Conservation (phyloP, 92 coral and sea anemone species). For the Actinostola sp. region DNA sequence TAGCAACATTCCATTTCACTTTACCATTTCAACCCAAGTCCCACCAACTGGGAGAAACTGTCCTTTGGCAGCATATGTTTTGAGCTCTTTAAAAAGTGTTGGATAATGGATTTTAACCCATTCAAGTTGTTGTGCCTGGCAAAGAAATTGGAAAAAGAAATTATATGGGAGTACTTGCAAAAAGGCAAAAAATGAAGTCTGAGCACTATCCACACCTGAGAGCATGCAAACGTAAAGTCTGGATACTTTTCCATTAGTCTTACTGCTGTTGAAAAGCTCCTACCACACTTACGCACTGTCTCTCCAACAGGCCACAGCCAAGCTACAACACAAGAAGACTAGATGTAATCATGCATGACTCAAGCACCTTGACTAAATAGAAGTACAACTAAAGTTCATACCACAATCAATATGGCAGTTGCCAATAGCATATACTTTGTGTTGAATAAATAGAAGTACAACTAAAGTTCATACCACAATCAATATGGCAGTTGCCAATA, state of each 20-base stretch:
- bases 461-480: no score
- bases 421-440: no score
- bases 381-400: no score
- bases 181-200: not conserved
- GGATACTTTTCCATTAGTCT: conserved; percentile 93
- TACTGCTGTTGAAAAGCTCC: conserved; percentile 94
- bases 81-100: conserved; percentile 74
- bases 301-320: conserved; percentile 99
- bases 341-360: no score
- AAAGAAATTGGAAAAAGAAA: not conserved
- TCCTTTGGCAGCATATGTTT: conserved; percentile 72
- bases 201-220: conserved; percentile 68
- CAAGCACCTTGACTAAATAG: no score
- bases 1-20: conserved; percentile 76
- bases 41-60: conserved; percentile 97
- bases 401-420: no score
- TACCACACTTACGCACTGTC: conserved; percentile 93
- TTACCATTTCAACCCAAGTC: conserved; percentile 99
- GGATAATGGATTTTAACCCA: conserved; percentile 94
- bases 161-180: not conserved
- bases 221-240: conserved; percentile 88
- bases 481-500: no score
- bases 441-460: no score
- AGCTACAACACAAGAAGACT: conserved; percentile 48
- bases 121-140: conserved; percentile 90